Percentiles rank a stretch among this genome's conserved stretches.
Conservation (phyloP, 92 coral and sea anemone genomes). For the Umimayanthus chanpuru region DNA sequence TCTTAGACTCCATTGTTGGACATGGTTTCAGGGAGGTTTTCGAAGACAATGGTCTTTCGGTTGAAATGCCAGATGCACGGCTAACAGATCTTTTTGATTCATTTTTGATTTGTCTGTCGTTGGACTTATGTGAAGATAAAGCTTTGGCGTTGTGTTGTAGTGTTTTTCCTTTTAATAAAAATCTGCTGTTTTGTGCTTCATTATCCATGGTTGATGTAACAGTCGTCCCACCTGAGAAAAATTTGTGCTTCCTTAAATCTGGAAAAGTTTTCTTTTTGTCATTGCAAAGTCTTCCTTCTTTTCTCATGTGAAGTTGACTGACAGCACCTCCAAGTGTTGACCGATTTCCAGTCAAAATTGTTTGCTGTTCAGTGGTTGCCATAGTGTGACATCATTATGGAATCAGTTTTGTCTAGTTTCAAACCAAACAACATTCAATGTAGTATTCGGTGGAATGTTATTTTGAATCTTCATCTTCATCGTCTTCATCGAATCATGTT, state of each 20-base stretch:
- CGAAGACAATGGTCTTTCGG: neutral
- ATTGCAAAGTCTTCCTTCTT: too few relatives aligned
- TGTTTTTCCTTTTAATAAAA: neutral
- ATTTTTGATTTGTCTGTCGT: neutral
- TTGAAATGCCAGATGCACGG: neutral
- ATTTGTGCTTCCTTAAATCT: neutral
- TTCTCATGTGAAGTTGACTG: neutral
- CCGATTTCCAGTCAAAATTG: neutral
- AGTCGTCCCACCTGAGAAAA: neutral
- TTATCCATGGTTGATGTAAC: neutral
- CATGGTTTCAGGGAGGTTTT: neutral
- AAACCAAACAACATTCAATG: neutral
- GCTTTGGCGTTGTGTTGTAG: neutral
- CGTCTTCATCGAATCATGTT: neutral
- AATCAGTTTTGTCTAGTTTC: neutral
- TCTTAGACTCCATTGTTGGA: neutral
- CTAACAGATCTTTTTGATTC: neutral
- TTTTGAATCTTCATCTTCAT: neutral
- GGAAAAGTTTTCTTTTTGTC: neutral
- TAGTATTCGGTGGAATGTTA: neutral
- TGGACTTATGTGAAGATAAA: neutral
- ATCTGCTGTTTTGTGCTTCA: neutral
- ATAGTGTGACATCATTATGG: neutral
- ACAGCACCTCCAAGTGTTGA: neutral
- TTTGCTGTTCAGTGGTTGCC: neutral